These are phyloP conservation scores for Marasmarcha lunaedactyla DNA, from an alignment of 2,888 invertebrate genomes.

Conservation along the genomic window DNA sequence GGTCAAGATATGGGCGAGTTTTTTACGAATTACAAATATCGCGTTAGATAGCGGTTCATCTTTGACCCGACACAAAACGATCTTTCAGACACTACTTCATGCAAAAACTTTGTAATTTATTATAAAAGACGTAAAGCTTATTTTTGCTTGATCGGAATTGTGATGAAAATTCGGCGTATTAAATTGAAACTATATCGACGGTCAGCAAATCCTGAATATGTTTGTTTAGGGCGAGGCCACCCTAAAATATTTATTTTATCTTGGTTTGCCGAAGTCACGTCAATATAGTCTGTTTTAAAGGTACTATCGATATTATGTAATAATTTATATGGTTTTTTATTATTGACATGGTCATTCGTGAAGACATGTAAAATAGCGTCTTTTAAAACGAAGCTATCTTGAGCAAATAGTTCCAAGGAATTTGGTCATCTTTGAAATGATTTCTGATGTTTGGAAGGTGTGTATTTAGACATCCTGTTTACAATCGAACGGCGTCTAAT, in stretches of 20 bases:
- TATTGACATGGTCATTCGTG: slow-evolving; percentile 40
- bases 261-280: slow-evolving; percentile 67
- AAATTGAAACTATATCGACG: slow-evolving; percentile 69
- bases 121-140: slow-evolving; percentile 16
- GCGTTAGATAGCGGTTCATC: slow-evolving; percentile 31
- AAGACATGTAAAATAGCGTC: slow-evolving; percentile 59
- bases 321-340: slow-evolving; percentile 54
- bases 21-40: slow-evolving; percentile 40
- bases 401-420: slow-evolving; percentile 59
- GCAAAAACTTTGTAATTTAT: too few relatives aligned
- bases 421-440: slow-evolving; percentile 30
- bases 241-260: slow-evolving; percentile 71
- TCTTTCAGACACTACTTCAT: not conserved
- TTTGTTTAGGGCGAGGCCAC: slow-evolving; percentile 69
- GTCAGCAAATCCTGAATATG: slow-evolving; percentile 66
- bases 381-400: slow-evolving; percentile 53
- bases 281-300: slow-evolving; percentile 61
- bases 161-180: slow-evolving; percentile 65
- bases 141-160: slow-evolving; percentile 27
- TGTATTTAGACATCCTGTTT: slow-evolving; percentile 36
- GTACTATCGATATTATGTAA: slow-evolving; percentile 55
- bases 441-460: slow-evolving; percentile 33
- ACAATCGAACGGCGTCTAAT: too few relatives aligned
- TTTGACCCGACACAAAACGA: slow-evolving; percentile 9
- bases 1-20: slow-evolving; percentile 27